Evolutionary conservation across 1,140 invertebrate species (phyloP), one percentile per base, ranked within the genome.

Genomic region (Berghia stephanieae): DNA sequence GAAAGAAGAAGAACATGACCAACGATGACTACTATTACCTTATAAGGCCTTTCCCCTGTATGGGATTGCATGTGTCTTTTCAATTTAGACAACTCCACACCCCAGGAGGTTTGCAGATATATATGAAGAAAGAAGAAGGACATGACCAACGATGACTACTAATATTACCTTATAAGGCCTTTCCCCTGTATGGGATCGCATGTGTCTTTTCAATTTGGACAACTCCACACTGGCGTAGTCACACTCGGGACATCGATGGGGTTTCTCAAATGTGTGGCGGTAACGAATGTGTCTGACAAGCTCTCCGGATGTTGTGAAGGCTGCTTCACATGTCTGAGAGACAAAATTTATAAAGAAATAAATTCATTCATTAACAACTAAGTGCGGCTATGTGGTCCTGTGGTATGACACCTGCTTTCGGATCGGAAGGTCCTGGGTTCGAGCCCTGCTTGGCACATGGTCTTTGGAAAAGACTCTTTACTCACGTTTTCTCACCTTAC

Each of bases 221-320:
- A 98, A 88, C 89, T 98, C 96, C 0, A 98, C 96, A 78, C 95
- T 96, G 0, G 96, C 95, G 89, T 98, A 98, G 88, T 97, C 95
- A 90, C 96, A 98, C 85, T 97, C 95, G 0, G 94, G 92, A 88
- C 96, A 98, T 88, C 96, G 96, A 86, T 98, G 96, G 0, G 96
- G 96, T 88, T 97, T 98, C 89, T 98, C 96, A 88, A 96, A 95
- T 0, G 96, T 98, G 86, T 98, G 97, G 77, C 84, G 93, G 80
- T 89, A 90, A 2, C 96, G 92, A 5, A 98, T 95, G 87, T 99
- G 97, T 42, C 97, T 92, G 0, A 98, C 95, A 69, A 98, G 91
- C 90, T 98, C 96, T 79, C 96, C 96, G 71, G 96, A 98, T 2
- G 97, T 99, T 0, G 97, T 98, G 87, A 99, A 99, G 16, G 95